Percentiles rank a stretch among this genome's conserved stretches.
These are phyloP conservation scores for Dichetophora obliterata DNA, from an alignment of 2,888 invertebrate species.

Conservation along the genomic window DNA sequence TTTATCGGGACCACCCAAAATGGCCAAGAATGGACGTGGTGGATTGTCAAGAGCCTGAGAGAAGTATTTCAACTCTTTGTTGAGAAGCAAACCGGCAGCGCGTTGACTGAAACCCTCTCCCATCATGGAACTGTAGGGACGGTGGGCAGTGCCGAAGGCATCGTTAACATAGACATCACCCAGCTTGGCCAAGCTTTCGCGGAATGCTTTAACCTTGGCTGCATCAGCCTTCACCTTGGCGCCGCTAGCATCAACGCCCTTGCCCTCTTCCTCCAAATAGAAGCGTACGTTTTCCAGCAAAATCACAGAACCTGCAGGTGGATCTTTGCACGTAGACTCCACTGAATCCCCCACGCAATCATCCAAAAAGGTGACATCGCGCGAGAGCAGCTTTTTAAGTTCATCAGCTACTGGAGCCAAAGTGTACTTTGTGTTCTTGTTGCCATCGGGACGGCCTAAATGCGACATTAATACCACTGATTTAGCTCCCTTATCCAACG, in stretches of 20 bases:
- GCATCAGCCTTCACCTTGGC: conserved; percentile 93
- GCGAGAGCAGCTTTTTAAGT: conserved; percentile 82
- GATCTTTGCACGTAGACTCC: conserved; percentile 90
- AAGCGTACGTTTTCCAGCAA: conserved; percentile 96
- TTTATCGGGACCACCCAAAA: conserved; percentile 99
- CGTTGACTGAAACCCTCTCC: conserved; percentile 92
- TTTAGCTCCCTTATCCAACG: conserved; percentile 92
- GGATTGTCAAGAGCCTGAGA: conserved; percentile 97
- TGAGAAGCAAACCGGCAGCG: conserved; percentile 95
- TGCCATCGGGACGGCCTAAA: conserved; percentile 96
- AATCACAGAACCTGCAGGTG: conserved; percentile 88
- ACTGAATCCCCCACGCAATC: conserved; percentile 96
- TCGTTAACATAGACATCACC: conserved; percentile 99
- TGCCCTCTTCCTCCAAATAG: conserved; percentile 98
- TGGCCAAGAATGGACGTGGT: conserved; percentile 96
- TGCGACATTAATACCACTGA: conserved; percentile 96
- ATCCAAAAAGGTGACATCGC: conserved; percentile 81
- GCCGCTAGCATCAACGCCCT: conserved; percentile 92
- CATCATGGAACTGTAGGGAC: conserved; percentile 94
- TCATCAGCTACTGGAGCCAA: conserved; percentile 94
- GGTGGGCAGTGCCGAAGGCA: conserved; percentile 97
- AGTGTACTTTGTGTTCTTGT: conserved; percentile 87
- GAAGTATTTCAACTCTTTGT: conserved; percentile 97
- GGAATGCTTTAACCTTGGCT: conserved; percentile 83
- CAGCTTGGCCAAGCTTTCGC: conserved; percentile 89